Evolutionary conservation across 1,140 invertebrate genomes (phyloP).

Genomic region (honey bee (Apis mellifera)): Amel_HAv3.1 CM009934.2:5025501-5026000

Average conservation of each 20-base stretch:
- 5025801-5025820: slow-evolving; percentile 59
- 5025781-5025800: slow-evolving; percentile 40
- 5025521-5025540: too few species aligned
- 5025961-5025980: background rate
- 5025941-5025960: background rate
- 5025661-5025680: background rate
- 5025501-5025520: too few species aligned
- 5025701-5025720: slow-evolving; percentile 51
- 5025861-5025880: slow-evolving; percentile 68
- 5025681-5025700: background rate
- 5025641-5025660: background rate
- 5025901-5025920: slow-evolving; percentile 65
- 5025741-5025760: slow-evolving; percentile 69
- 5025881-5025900: slow-evolving; percentile 59
- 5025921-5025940: slow-evolving; percentile 67
- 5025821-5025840: slow-evolving; percentile 67
- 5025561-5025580: too few species aligned
- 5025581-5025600: too few species aligned
- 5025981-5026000: slow-evolving; percentile 55
- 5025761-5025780: slow-evolving; percentile 62
- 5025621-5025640: too few species aligned
- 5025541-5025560: too few species aligned
- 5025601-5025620: too few species aligned
- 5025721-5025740: slow-evolving; percentile 66
- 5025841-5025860: slow-evolving; percentile 69